Conservation (phyloP, 2,113 vertebrate genomes). For the Eolophus roseicapilla region DNA sequence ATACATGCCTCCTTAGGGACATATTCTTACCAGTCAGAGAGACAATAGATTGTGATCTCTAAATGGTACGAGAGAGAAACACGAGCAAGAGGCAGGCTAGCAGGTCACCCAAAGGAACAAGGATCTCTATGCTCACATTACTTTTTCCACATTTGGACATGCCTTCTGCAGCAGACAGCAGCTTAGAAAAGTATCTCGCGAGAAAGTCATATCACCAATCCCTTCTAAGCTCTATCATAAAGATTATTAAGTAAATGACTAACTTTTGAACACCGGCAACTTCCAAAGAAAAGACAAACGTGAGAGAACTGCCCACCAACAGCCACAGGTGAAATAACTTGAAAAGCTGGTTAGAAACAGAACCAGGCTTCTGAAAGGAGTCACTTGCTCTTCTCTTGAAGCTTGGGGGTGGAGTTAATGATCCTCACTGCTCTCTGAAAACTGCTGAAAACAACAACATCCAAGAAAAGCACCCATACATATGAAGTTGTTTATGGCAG, state of each 20-base stretch:
- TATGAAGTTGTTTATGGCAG: neutral
- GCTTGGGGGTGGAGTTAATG: neutral
- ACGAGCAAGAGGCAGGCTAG: neutral
- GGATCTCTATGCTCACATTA: neutral
- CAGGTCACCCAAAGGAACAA: neutral
- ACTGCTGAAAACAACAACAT: neutral
- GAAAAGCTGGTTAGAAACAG: neutral
- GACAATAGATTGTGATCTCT: accelerated
- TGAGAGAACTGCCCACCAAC: neutral
- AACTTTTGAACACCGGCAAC: neutral
- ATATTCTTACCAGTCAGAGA: neutral
- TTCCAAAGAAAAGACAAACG: neutral
- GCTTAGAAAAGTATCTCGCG: neutral
- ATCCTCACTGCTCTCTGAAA: neutral
- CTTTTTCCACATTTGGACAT: neutral
- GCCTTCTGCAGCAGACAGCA: neutral
- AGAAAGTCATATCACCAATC: neutral
- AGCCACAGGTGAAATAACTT: neutral
- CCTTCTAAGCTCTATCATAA: neutral
- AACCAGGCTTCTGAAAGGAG: neutral
- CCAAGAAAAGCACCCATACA: accelerated
- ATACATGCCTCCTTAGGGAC: neutral
- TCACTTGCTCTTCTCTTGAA: neutral
- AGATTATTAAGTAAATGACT: neutral
- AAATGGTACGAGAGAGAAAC: neutral